Conservation (phyloP, 30 jellyfish, hydroid and myxozoan genomes). For the Mastigias papua region DNA sequence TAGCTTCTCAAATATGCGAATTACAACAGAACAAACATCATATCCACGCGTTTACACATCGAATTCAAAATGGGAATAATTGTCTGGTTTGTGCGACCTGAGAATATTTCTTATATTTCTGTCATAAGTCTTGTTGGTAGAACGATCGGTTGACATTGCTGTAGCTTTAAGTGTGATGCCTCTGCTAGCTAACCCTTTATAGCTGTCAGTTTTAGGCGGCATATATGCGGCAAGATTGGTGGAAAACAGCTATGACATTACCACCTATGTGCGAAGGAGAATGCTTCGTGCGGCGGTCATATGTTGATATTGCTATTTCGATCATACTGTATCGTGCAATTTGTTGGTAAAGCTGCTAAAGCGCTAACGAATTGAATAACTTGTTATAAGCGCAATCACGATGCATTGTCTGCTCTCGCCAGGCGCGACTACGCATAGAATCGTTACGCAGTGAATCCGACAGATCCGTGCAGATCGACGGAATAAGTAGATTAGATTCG, state of each 20-base stretch:
- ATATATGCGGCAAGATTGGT: too few species aligned
- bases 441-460: too few species aligned
- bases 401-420: too few species aligned
- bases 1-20: constrained; percentile 4
- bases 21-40: constrained; percentile 14
- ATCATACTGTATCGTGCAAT: neutral
- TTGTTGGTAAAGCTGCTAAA: neutral
- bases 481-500: too few species aligned
- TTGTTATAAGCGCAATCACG: too few species aligned
- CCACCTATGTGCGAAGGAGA: neutral
- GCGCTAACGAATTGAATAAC: neutral
- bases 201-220: too few species aligned
- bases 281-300: neutral
- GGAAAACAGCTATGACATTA: too few species aligned
- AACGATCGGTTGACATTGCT: neutral
- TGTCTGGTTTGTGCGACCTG: constrained; percentile 12
- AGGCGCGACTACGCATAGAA: too few species aligned
- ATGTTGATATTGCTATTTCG: neutral
- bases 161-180: too few species aligned
- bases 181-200: too few species aligned
- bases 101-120: constrained; percentile 2
- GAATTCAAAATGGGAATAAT: constrained; percentile 13
- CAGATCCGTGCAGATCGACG: too few species aligned
- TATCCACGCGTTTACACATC: constrained; percentile 23
- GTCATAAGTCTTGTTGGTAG: neutral